phyloP scores from a whole-genome alignment of 2,797 vertebrate genomes.

The Toxotes lorentzi region DNA sequence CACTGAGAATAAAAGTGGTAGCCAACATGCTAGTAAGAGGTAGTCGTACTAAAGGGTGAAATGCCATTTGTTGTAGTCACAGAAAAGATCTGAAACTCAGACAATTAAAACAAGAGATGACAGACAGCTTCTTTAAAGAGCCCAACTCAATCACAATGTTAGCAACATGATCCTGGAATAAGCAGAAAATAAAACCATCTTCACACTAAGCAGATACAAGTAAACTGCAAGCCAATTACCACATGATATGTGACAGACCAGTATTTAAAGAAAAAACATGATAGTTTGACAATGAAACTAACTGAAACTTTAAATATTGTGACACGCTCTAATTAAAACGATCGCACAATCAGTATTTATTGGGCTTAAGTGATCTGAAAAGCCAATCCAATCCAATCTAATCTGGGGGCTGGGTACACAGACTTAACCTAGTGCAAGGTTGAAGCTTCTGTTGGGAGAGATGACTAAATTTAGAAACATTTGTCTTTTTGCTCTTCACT shows the following conservation, averaged over 20 bases:
- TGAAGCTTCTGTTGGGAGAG: neutral
- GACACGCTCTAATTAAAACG: neutral
- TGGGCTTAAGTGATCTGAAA: neutral
- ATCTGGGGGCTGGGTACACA: neutral
- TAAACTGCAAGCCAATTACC: neutral
- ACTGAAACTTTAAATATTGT: neutral
- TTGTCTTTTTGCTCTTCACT: neutral
- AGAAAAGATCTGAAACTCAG: neutral
- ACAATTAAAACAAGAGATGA: neutral
- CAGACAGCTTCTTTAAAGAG: neutral
- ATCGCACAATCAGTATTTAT: neutral
- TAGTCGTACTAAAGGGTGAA: neutral
- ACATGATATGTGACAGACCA: neutral
- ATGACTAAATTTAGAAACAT: neutral
- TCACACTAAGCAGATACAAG: neutral
- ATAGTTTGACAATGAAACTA: neutral
- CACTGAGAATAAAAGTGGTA: neutral
- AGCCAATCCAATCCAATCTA: neutral
- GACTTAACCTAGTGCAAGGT: neutral
- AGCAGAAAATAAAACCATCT: neutral
- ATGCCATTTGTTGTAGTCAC: neutral
- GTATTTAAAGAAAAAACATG: neutral
- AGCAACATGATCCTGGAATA: neutral
- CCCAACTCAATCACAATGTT: neutral
- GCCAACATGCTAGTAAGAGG: neutral